Conservation (phyloP, 2,113 vertebrate genomes). For the Aix galericulata region DNA sequence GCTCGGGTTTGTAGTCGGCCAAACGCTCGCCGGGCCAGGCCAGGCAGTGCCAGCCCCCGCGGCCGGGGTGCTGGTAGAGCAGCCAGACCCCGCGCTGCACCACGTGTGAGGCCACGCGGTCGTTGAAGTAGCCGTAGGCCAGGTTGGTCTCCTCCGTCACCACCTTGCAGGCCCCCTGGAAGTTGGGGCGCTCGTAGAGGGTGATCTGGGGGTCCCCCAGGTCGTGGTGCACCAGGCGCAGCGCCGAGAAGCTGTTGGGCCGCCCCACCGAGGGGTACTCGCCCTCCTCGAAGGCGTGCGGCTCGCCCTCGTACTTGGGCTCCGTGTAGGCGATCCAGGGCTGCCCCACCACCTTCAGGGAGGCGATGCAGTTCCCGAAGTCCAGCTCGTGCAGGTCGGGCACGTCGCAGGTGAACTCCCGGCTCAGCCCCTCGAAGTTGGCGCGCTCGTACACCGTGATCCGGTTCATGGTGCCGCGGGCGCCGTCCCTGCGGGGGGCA, state of each 20-base stretch:
- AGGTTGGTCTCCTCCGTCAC: slow-evolving; percentile 71
- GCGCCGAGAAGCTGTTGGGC: slow-evolving; percentile 47
- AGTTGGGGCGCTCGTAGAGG: slow-evolving; percentile 63
- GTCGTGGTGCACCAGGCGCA: slow-evolving; percentile 63
- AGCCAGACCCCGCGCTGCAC: slow-evolving; percentile 71
- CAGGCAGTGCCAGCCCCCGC: slow-evolving; percentile 58
- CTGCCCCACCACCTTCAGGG: slow-evolving; percentile 70
- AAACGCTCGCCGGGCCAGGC: slow-evolving; percentile 52
- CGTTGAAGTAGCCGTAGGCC: slow-evolving; percentile 51
- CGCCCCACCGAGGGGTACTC: slow-evolving; percentile 37
- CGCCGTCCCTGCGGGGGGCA: not conserved
- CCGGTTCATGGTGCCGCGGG: slow-evolving; percentile 30
- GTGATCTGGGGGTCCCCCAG: slow-evolving; percentile 67
- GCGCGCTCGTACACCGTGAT: slow-evolving; percentile 44
- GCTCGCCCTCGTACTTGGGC: slow-evolving; percentile 49
- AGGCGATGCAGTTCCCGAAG: slow-evolving; percentile 68
- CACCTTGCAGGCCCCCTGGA: slow-evolving; percentile 48
- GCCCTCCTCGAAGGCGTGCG: slow-evolving; percentile 42
- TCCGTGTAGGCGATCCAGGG: slow-evolving; percentile 66
- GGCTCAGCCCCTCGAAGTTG: slow-evolving; percentile 65
- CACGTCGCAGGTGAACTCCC: slow-evolving; percentile 60
- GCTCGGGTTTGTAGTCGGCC: slow-evolving; percentile 10
- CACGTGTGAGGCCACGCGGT: slow-evolving; percentile 59
- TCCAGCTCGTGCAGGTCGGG: slow-evolving; percentile 66
- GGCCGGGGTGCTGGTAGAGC: slow-evolving; percentile 53